Evolutionary conservation across 2,888 invertebrate species (phyloP), one percentile per base, ranked within the genome.

Genomic region (Diogma glabrata): DNA sequence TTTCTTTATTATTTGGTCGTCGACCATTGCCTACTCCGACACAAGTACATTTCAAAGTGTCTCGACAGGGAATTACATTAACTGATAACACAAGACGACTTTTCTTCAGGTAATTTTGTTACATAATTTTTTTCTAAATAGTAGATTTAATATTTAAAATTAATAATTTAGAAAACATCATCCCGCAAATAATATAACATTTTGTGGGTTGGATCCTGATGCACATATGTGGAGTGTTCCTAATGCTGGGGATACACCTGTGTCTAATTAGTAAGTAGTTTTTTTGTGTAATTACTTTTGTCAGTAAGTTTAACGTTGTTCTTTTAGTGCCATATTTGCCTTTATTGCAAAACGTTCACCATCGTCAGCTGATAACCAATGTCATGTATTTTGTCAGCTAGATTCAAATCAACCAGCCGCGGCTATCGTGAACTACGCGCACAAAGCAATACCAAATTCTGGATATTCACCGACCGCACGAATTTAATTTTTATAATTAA

Each of bases 351-450:
- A 88, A 64, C 81, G 90, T 73, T 83, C 87, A 40, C 84, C 88
- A 51, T 85, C 86, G 59, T 79, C 79, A 58, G 78, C 82, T 47
- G 94, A 96, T 72, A 97, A 97, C 74, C 89, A 93, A 72, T 96
- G 96, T 72, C 96, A 96, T 75, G 80, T 97, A 57, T 96, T 97
- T 72, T 94, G 94, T 19, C 96, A 97, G 67, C 74, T 94, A 54
- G 93, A 95, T 65, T 85, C 91, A 1, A 90, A 91, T 63, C 84
- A 84, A 59, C 95, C 95, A n/a, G 94, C 95, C 20, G 84, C 87
- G 36, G 94, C 95, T 50, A 94, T 96, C 64, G 92, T 94, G 59
- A 65, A 69, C n/a, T 70, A 67, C 53, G 69, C 65, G 49, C 68
- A 70, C 55, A 69, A 67, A 57, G 66, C 66, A 50, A 60, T 70